phyloP scores from a whole-genome alignment of 2,113 vertebrate species.

The Odocoileus virginianus region DNA sequence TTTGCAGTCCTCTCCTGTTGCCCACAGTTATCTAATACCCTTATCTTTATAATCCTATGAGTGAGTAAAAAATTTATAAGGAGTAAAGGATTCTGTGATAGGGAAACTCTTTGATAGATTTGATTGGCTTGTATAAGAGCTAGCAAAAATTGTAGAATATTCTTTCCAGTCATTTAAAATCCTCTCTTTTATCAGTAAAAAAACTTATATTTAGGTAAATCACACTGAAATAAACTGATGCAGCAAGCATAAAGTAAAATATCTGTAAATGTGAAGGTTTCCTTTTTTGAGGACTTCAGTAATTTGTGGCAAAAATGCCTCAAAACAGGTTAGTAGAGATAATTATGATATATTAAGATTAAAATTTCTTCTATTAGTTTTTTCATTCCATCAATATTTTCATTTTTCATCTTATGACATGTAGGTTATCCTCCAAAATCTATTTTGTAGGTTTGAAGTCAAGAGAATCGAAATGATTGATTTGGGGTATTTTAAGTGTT shows the following conservation, averaged over 20 bases:
- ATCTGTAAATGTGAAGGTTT: neutral
- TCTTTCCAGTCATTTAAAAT: constrained; percentile 16
- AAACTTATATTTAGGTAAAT: neutral
- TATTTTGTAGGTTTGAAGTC: neutral
- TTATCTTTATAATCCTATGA: constrained; percentile 30
- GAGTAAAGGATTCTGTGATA: constrained; percentile 26
- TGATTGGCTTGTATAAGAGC: neutral
- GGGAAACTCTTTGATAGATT: constrained; percentile 12
- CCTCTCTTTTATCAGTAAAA: neutral
- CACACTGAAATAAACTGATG: neutral
- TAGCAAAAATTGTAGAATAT: constrained; percentile 22
- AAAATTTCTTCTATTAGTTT: neutral
- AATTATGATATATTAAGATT: neutral
- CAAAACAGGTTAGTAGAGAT: neutral
- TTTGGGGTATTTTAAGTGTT: neutral
- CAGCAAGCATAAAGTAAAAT: neutral
- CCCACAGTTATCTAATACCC: neutral
- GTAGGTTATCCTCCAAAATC: neutral
- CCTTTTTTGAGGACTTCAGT: neutral
- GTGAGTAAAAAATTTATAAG: neutral
- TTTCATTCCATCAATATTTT: neutral
- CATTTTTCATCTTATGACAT: neutral
- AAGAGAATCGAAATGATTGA: neutral
- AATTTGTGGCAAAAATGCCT: constrained; percentile 8
- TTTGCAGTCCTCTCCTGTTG: neutral